A percentile compares a stretch with the other conserved stretches of the same genome.
phyloP scores from a whole-genome alignment of 2,888 invertebrate genomes.

The Phyllotreta striolata region DNA sequence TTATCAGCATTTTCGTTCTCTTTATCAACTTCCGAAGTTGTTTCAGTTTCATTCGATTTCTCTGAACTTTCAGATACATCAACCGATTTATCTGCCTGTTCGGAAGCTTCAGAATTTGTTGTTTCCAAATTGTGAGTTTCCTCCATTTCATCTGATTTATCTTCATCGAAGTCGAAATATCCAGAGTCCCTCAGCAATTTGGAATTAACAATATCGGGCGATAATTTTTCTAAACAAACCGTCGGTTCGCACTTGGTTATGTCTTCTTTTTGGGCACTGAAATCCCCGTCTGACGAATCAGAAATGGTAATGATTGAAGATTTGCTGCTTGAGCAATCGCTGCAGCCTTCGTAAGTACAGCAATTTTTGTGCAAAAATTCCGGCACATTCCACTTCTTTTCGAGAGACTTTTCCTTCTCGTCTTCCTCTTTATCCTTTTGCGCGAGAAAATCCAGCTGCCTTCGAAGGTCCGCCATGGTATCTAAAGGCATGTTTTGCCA shows the following conservation, averaged over 20 bases:
- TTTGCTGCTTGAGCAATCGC: conserved; percentile 21
- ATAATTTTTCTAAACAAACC: conserved; percentile 34
- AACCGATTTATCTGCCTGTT: background rate
- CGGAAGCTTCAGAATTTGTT: background rate
- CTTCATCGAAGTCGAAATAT: conserved; percentile 43
- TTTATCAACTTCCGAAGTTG: background rate
- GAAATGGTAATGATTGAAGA: conserved; percentile 15
- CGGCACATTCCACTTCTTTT: background rate
- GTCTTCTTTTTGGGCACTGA: conserved; percentile 24
- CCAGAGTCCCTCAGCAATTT: conserved; percentile 44
- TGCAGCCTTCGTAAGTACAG: conserved; percentile 10
- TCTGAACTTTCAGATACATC: background rate
- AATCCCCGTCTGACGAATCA: conserved; percentile 19
- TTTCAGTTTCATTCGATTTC: background rate
- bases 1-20: background rate
- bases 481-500: conserved; percentile 48
- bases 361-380: conserved; percentile 1
- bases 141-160: conserved; percentile 5
- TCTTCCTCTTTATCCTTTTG: conserved; percentile 37
- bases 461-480: conserved; percentile 42
- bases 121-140: background rate
- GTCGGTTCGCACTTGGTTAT: conserved; percentile 26
- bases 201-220: conserved; percentile 27
- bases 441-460: conserved; percentile 36
- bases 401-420: conserved; percentile 1